phyloP scores from a whole-genome alignment of 2,888 invertebrate genomes.

The Nomada flava region DNA sequence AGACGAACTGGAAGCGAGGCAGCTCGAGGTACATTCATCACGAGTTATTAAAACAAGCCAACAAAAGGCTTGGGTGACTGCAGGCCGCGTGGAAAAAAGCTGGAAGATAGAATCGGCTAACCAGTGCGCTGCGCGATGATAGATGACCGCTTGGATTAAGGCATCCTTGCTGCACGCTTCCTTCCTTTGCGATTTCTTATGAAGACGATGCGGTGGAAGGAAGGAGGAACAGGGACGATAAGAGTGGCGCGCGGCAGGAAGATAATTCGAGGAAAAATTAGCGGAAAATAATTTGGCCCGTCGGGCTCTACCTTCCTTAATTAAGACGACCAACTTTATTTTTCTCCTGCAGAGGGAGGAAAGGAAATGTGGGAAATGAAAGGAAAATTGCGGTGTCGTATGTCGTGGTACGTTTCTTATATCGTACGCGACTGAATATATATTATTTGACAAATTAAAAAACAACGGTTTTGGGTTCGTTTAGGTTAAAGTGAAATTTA shows the following conservation, averaged over 20 bases:
- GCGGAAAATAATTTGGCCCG: slow-evolving; percentile 46
- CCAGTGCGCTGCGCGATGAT: slow-evolving; percentile 82
- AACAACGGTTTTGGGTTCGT: too few relatives aligned
- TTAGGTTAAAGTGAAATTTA: background rate
- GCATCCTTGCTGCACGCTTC: slow-evolving; percentile 61
- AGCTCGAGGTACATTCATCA: slow-evolving; percentile 81
- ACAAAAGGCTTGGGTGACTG: slow-evolving; percentile 79
- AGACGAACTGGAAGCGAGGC: slow-evolving; percentile 65
- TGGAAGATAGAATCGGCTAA: slow-evolving; percentile 83
- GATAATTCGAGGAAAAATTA: slow-evolving; percentile 41
- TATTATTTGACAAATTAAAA: too few relatives aligned
- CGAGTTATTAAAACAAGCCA: slow-evolving; percentile 83
- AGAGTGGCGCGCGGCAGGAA: background rate
- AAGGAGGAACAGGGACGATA: slow-evolving; percentile 29
- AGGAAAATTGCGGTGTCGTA: too few relatives aligned
- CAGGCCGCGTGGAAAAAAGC: slow-evolving; percentile 75
- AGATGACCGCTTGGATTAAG: slow-evolving; percentile 82
- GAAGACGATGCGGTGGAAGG: slow-evolving; percentile 13
- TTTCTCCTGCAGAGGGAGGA: background rate
- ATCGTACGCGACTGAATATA: too few relatives aligned
- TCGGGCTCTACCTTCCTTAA: slow-evolving; percentile 27
- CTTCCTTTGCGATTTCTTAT: slow-evolving; percentile 55
- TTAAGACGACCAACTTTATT: slow-evolving; percentile 21
- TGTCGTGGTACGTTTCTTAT: too few relatives aligned
- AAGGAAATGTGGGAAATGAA: too few relatives aligned